Evolutionary conservation across 2,888 invertebrate species (phyloP).

Genomic region (Cataglyphis cursor): DNA sequence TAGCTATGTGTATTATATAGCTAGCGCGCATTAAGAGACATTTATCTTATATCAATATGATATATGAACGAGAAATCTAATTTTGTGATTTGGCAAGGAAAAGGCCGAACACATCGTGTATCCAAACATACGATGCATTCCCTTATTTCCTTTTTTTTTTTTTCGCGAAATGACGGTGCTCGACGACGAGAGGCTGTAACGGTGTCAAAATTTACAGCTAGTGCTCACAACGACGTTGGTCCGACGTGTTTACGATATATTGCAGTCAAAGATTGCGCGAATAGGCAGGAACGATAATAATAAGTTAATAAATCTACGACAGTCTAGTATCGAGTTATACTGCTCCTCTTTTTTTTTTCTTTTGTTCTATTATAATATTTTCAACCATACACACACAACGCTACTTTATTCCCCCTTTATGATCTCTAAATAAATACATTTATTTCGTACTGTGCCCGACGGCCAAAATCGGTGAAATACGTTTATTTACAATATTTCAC

Average conservation of each 20-base stretch:
- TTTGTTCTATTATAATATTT: not conserved
- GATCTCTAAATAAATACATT: slow-evolving; percentile 52
- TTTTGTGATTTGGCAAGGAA: slow-evolving; percentile 21
- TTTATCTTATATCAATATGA: slow-evolving; percentile 33
- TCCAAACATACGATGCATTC: not conserved
- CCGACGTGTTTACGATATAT: slow-evolving; percentile 78
- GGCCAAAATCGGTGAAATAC: slow-evolving; percentile 46
- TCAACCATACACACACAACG: slow-evolving; percentile 42
- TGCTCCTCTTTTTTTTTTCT: slow-evolving; percentile 27
- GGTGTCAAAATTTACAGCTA: slow-evolving; percentile 66
- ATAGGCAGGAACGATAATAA: slow-evolving; percentile 76
- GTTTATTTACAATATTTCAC: slow-evolving; percentile 69
- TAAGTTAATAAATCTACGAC: slow-evolving; percentile 71
- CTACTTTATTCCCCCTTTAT: slow-evolving; percentile 18
- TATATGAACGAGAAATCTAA: slow-evolving; percentile 24
- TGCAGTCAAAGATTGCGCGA: slow-evolving; percentile 74
- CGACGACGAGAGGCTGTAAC: slow-evolving; percentile 56
- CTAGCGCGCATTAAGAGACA: slow-evolving; percentile 13
- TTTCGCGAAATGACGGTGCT: slow-evolving; percentile 28
- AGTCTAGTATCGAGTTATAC: slow-evolving; percentile 68
- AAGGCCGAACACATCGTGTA: not conserved
- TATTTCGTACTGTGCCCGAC: slow-evolving; percentile 28
- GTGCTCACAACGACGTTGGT: slow-evolving; percentile 79
- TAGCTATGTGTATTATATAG: slow-evolving; percentile 4
- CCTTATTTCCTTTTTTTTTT: not conserved